Conservation (phyloP, 2,797 vertebrate genomes). For the Emydoidea blandingii region DNA sequence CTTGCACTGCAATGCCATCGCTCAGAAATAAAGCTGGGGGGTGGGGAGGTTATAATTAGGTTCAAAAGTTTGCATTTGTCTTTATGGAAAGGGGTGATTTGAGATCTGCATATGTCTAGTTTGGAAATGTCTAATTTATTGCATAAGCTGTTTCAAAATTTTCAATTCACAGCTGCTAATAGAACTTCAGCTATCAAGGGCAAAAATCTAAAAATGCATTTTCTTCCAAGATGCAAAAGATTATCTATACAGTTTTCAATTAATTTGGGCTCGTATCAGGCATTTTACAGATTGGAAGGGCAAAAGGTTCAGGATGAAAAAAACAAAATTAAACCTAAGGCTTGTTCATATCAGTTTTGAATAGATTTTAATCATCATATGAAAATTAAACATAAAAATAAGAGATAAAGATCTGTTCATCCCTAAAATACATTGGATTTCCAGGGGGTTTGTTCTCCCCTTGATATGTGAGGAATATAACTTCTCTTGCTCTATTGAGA, state of each 20-base stretch:
- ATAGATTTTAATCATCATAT: not conserved
- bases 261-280: not conserved
- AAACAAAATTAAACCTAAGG: not conserved
- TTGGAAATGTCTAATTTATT: constrained; percentile 39
- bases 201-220: constrained; percentile 41
- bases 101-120: not conserved
- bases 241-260: constrained; percentile 1
- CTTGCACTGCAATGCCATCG: not conserved
- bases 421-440: not conserved
- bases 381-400: constrained; percentile 4
- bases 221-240: constrained; percentile 3
- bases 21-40: not conserved
- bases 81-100: not conserved
- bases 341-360: not conserved
- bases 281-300: not conserved
- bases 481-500: not conserved
- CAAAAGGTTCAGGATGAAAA: not conserved
- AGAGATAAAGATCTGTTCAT: not conserved
- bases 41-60: not conserved
- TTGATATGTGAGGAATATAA: not conserved
- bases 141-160: constrained; percentile 43
- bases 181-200: not conserved
- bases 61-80: not conserved
- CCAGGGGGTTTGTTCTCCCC: rapidly evolving
- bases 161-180: constrained; percentile 20